Percentiles rank a stretch among this genome's conserved stretches.
Evolutionary conservation across 2,888 invertebrate genomes (phyloP).

Genomic region (Himalopsyche kuldschensis): DNA sequence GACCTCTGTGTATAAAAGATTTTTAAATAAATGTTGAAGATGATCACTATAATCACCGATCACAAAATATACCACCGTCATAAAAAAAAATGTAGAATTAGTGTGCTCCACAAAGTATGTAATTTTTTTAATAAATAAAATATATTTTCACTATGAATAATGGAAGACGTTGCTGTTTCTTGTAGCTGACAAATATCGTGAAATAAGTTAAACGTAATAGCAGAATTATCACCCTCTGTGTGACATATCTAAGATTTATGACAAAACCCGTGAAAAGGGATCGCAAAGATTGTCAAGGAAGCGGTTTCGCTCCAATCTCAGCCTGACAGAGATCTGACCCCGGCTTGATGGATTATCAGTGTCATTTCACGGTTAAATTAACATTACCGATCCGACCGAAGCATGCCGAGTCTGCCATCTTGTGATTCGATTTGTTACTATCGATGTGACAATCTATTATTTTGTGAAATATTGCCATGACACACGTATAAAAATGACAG

Average conservation of each 20-base stretch:
- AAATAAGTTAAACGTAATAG: no score
- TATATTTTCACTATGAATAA: no score
- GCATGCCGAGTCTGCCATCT: background rate
- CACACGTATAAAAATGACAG: background rate
- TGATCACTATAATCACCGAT: no score
- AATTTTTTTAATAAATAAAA: no score
- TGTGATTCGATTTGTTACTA: background rate
- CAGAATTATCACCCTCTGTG: background rate
- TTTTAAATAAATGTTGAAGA: no score
- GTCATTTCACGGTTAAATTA: slow-evolving; percentile 5
- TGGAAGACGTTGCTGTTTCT: no score
- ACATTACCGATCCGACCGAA: background rate
- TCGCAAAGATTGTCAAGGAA: background rate
- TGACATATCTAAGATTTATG: background rate
- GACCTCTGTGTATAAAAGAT: no score
- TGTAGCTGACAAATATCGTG: no score
- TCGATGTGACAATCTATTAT: background rate
- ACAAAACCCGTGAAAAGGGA: background rate
- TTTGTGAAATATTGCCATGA: background rate
- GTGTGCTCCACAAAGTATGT: no score
- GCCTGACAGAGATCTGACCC: background rate
- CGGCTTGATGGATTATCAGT: background rate
- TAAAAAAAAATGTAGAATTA: no score
- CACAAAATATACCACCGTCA: no score
- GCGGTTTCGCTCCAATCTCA: background rate